These are phyloP conservation scores for Enteromius trimaculatus DNA, from an alignment of 2,797 vertebrate species.

Conservation along the genomic window DNA sequence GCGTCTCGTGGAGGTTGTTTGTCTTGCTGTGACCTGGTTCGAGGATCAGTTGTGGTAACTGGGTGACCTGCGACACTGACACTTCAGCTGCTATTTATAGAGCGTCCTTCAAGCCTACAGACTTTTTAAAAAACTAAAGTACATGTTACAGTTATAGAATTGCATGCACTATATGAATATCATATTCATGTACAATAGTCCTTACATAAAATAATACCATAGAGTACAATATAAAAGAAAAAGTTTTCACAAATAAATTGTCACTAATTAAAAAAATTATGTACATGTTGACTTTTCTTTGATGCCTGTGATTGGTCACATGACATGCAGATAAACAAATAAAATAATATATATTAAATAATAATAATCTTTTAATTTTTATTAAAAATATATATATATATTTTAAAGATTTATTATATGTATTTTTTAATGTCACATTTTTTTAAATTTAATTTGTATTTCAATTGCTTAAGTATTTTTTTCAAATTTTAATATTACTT, in stretches of 20 bases:
- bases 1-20: not conserved
- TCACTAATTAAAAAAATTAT: not conserved
- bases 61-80: not conserved
- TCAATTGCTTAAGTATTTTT: not conserved
- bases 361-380: too few species aligned
- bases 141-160: not conserved
- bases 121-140: not conserved
- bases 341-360: too few species aligned
- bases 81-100: not conserved
- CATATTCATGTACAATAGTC: not conserved
- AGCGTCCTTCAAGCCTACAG: not conserved
- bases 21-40: not conserved
- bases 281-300: not conserved
- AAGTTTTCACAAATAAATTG: too few species aligned
- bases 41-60: not conserved
- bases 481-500: not conserved
- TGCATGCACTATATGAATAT: not conserved
- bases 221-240: not conserved
- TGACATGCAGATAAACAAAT: not conserved
- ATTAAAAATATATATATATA: too few species aligned
- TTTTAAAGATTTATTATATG: not conserved
- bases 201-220: not conserved
- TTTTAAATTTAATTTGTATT: too few species aligned
- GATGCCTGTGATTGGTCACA: not conserved
- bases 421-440: not conserved